phyloP scores from a whole-genome alignment of 2,113 vertebrate genomes.

The Brachypteracias leptosomus region DNA sequence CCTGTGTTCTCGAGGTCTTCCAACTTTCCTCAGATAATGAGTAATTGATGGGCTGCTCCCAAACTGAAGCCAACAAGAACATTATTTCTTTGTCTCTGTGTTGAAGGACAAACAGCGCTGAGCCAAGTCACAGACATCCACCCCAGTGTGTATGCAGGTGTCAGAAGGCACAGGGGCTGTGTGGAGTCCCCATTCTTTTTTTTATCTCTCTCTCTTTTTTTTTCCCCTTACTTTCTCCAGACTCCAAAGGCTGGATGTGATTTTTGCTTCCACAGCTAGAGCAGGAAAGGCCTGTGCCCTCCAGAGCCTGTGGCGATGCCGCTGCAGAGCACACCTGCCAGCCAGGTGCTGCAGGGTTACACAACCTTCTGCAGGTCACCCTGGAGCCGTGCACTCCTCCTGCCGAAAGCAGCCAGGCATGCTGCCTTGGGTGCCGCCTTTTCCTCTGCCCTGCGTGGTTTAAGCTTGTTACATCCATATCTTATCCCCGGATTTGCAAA shows the following conservation, averaged over 20 bases:
- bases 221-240: background rate
- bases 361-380: background rate
- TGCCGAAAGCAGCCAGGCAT: background rate
- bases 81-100: background rate
- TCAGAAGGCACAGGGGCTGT: background rate
- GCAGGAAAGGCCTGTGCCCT: background rate
- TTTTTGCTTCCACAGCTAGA: background rate
- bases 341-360: background rate
- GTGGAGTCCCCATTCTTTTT: too few species aligned
- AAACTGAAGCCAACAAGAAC: background rate
- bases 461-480: constrained; percentile 23
- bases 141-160: background rate
- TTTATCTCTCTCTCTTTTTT: background rate
- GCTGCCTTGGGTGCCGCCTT: background rate
- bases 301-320: background rate
- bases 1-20: background rate
- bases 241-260: background rate
- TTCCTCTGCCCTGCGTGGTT: background rate
- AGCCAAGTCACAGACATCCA: background rate
- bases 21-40: background rate
- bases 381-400: rapidly evolving
- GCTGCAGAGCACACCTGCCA: background rate
- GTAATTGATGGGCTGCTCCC: background rate
- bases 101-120: background rate
- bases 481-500: constrained; percentile 31